These are phyloP conservation scores for Propithecus perrieri DNA, from an alignment of 2,797 vertebrate genomes.

Conservation along the genomic window DNA sequence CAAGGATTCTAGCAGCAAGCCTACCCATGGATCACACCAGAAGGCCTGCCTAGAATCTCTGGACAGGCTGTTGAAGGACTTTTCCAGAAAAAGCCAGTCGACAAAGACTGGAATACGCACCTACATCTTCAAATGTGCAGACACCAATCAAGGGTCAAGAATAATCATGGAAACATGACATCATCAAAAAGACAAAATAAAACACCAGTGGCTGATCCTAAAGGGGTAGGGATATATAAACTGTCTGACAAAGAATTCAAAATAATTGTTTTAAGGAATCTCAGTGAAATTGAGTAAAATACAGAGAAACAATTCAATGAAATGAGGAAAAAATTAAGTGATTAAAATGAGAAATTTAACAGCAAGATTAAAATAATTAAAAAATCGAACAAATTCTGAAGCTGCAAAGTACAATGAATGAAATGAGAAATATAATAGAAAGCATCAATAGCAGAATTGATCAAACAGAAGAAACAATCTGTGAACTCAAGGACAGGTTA, in stretches of 20 bases:
- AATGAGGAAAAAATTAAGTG: neutral
- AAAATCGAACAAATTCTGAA: neutral
- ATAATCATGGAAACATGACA: neutral
- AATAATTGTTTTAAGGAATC: neutral
- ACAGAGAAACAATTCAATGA: neutral
- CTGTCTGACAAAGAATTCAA: neutral
- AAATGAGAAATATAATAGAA: neutral
- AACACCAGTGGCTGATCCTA: neutral
- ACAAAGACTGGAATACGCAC: neutral
- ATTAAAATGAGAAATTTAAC: neutral
- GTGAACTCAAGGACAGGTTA: neutral
- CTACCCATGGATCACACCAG: neutral
- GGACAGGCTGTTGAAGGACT: neutral
- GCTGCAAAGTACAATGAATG: neutral
- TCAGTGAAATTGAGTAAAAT: neutral
- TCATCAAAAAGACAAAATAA: neutral
- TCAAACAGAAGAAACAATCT: neutral
- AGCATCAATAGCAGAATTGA: neutral
- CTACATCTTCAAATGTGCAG: neutral
- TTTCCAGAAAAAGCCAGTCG: neutral
- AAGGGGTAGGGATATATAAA: neutral
- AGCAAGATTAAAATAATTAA: neutral
- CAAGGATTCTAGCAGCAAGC: neutral
- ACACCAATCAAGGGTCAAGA: neutral
- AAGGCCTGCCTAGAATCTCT: neutral